Base-by-base conservation (phyloP, 2,888 invertebrate species). In the Lasioglossum villosulum region DNA sequence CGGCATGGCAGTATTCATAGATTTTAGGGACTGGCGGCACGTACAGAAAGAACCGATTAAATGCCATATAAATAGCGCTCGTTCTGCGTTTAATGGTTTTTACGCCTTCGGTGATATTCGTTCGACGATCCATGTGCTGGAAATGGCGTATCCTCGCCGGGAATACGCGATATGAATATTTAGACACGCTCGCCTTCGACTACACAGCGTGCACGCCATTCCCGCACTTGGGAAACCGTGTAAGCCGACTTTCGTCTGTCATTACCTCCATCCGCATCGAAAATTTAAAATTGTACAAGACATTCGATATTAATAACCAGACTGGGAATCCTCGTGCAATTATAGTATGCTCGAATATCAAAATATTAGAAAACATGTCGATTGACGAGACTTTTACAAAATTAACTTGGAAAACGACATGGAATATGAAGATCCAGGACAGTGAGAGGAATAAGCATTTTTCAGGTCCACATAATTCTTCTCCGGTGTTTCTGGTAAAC, bases 141-240 rank as follows among this genome's bases (percentile, higher is more conserved):
- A 75, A 85, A 86, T 82, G 86, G 83, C 83, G 66, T 82, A 82
- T 80, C 78, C 82, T 80, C 87, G 80, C 86, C 66, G 68, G 73
- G 72, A 75, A 83, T 85, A 90, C 90, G 88, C 90, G 89, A 81
- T 88, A 90, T 90, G 90, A 90, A 90, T 90, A 90, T 90, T 90
- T 90, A 86, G 81, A 83, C 52, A 71, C 59, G 75, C 72, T 72
- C 48, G 66, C 72, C 84, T 82, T 82, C 75, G 88, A 88, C 89
- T 84, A 84, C 75, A 86, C 68, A 37, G 39, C 80, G 75, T 66
- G 37, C 37, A 75, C 78, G 85, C 71, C 56, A 66, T 82, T 39
- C 72, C 30, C 27, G 63, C 74, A 81, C 79, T 83, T 70, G 66
- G 63, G 79, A 81, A 83, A 81, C 75, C 71, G n/a, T 78, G 63